Evolutionary conservation across 2,888 invertebrate species (phyloP).

Genomic region (Pristionchus exspectatus): DNA sequence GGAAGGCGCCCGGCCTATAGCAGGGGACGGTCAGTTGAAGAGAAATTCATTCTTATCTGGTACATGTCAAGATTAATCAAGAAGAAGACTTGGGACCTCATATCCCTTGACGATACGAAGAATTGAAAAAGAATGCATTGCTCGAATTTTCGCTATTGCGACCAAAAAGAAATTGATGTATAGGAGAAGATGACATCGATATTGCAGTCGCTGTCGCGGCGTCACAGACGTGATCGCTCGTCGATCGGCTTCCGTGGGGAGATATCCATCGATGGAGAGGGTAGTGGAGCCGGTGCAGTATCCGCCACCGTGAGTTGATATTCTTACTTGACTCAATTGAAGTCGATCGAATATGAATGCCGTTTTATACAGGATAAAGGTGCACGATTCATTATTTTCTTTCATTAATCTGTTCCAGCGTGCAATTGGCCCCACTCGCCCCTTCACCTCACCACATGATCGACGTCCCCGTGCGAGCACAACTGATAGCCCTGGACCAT

Average conservation of each 20-base stretch:
- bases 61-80: too few species aligned
- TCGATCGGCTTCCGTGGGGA: slow-evolving; percentile 60
- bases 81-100: too few species aligned
- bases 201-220: slow-evolving; percentile 57
- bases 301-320: slow-evolving; percentile 30
- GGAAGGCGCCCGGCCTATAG: slow-evolving; percentile 49
- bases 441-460: background rate
- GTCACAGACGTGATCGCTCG: slow-evolving; percentile 51
- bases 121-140: too few species aligned
- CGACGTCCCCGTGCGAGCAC: slow-evolving; percentile 62
- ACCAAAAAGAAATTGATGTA: background rate
- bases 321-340: too few species aligned
- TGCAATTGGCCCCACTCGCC: background rate
- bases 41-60: background rate
- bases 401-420: background rate
- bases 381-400: background rate
- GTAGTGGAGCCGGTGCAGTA: slow-evolving; percentile 17
- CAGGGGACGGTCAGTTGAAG: slow-evolving; percentile 1
- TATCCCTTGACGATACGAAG: too few species aligned
- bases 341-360: too few species aligned
- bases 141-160: too few species aligned
- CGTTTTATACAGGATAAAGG: background rate
- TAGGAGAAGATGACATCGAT: background rate
- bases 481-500: slow-evolving; percentile 68
- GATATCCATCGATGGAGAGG: slow-evolving; percentile 57